These are phyloP conservation scores for Triplophysa siluroides DNA, from an alignment of 2,113 vertebrate genomes.

Conservation along the genomic window DNA sequence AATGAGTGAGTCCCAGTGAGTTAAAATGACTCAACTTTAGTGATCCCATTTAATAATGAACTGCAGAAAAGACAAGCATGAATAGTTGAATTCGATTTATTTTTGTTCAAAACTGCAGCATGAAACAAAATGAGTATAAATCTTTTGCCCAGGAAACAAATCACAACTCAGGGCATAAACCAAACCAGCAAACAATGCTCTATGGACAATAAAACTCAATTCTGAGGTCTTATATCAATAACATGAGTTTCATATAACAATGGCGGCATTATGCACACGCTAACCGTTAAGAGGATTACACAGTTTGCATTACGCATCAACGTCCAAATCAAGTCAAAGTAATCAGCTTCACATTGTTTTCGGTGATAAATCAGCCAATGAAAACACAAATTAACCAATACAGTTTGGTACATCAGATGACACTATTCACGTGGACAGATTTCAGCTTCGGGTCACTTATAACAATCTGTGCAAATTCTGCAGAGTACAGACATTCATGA, in stretches of 20 bases:
- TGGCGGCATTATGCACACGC: constrained; percentile 18
- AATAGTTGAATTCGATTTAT: constrained; percentile 51
- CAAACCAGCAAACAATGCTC: constrained; percentile 19
- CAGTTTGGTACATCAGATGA: background rate
- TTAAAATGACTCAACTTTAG: background rate
- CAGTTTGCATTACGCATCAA: constrained; percentile 19
- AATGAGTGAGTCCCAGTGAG: no score
- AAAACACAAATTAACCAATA: background rate
- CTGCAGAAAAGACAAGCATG: constrained; percentile 31
- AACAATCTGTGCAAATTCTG: constrained; percentile 47
- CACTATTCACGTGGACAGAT: constrained; percentile 26
- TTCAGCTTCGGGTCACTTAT: background rate
- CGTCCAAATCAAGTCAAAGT: constrained; percentile 8
- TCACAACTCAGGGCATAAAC: constrained; percentile 2
- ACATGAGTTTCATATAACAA: constrained; percentile 18
- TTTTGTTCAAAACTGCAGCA: constrained; percentile 37
- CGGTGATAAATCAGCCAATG: constrained; percentile 2
- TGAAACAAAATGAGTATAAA: constrained; percentile 37
- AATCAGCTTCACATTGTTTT: constrained; percentile 22
- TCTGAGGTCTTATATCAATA: background rate
- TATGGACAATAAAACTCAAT: constrained; percentile 1
- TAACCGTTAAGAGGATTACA: constrained; percentile 19
- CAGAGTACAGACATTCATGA: constrained; percentile 37
- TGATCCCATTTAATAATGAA: constrained; percentile 2
- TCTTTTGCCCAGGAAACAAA: constrained; percentile 7